Evolutionary conservation across 2,113 vertebrate species (phyloP), one percentile per base, ranked within the genome.

Genomic region (Synodontis membranacea): DNA sequence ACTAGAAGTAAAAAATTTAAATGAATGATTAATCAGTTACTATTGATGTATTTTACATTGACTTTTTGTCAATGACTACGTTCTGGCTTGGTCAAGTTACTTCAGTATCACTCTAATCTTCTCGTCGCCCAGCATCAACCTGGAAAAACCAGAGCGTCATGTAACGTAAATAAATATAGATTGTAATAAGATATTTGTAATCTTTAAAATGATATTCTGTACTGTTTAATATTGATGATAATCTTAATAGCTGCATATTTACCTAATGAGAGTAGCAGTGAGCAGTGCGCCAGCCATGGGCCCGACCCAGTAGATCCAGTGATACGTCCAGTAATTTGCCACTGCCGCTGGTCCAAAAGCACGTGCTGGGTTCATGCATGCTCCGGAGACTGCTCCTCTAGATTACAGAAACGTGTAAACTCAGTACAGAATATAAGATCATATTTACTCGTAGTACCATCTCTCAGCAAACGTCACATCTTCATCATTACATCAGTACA

Each of bases 271-370:
- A 15, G 1, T 23, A 11, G 93, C 93, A 0, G 94, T 94, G 0
- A 96, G 14, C 56, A 98, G 90, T 14, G 95, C 93, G 0, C 93
- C 96, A 42, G 92, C 34, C 42, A 93, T n/a, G 0, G 97, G 97
- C 31, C 96, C 96, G 0, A 96, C 86, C 97, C 97, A 97, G 93
- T 96, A 97, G 81, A 98, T 88, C 97, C 97, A 98, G 91, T 97
- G 97, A 81, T 96, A 93, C 46, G 84, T 46, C 97, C 97, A 98
- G 91, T 93, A 89, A 89, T 90, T 91, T 0, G 95, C 93, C 37
- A 94, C 89, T 58, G 96, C 78, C 0, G 97, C 97, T 1, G 97
- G 97, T 19, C 97, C 97, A 0, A 98, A 97, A 62, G 97, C 96
- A 58, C 95, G 93, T 37, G 96, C 95, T 0, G 96, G 96, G 44